Evolutionary conservation across 2,888 invertebrate genomes (phyloP), one percentile per base, ranked within the genome.

Genomic region (Epsilonema sp.): DNA sequence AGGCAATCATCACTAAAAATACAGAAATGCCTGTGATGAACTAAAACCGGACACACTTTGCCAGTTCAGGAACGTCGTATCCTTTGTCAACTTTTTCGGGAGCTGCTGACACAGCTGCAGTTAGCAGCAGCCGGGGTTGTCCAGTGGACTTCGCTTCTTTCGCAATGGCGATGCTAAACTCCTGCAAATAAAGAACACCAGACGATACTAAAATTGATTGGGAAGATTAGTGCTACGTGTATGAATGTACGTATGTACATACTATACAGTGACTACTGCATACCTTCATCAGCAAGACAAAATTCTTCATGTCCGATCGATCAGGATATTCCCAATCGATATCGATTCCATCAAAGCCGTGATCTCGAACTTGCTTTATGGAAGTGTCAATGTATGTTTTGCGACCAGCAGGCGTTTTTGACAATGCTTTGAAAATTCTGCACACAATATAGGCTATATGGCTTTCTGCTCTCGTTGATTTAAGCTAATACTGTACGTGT

Each of bases 381-480:
- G 64, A 57, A 11, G 64, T 63, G 26, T 61, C 53, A 75, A 65
- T 83, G 79, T 55, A 80, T 75, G 51, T 55, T 40, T 55, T 52
- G 41, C 69, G 54, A 11, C 53, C 52, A 4, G 54, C 52, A 22
- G 54, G 46, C 5, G 55, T 55, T 2, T 54, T 43, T 2, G 63
- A 53, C 64, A 67, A 80, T 54, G 85, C 85, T 70, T 87, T 87
- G 73, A 89, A 89, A 68, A 86, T 85, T 68, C 86, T 84, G 0
- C 21, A 46, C n/a, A n/a, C n/a, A n/a, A n/a, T n/a, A n/a, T n/a
- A n/a, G n/a, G n/a, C n/a, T n/a, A n/a, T n/a, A n/a, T n/a, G n/a
- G n/a, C n/a, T n/a, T n/a, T n/a, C n/a, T n/a, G n/a, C n/a, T n/a
- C n/a, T n/a, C n/a, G n/a, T n/a, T n/a, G n/a, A n/a, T n/a, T n/a